Evolutionary conservation across 2,888 invertebrate species (phyloP).

Genomic region (Ptychoptera contaminata): DNA sequence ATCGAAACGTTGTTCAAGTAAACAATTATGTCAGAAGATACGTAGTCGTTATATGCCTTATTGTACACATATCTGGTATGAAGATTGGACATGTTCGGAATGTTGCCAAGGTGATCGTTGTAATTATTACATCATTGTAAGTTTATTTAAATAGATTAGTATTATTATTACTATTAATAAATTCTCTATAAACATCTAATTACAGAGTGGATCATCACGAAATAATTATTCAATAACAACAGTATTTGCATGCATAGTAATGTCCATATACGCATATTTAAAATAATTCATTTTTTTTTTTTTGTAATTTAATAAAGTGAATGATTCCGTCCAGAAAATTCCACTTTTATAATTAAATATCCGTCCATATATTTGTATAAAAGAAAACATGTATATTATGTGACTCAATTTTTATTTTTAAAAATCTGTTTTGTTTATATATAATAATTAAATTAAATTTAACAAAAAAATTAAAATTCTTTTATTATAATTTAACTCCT

Average conservation of each 20-base stretch:
- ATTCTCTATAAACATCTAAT: too few species aligned
- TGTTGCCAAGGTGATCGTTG: conserved; percentile 93
- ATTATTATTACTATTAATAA: too few species aligned
- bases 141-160: conserved; percentile 34
- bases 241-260: not conserved
- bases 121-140: conserved; percentile 89
- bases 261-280: not conserved
- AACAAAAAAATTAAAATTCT: too few species aligned
- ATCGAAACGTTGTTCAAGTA: conserved; percentile 76
- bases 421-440: too few species aligned
- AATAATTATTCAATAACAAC: not conserved
- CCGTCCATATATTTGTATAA: not conserved
- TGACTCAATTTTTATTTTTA: too few species aligned
- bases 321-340: not conserved
- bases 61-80: conserved; percentile 87
- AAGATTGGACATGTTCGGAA: conserved; percentile 92
- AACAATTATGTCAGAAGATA: conserved; percentile 57
- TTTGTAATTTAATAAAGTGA: too few species aligned
- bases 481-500: too few species aligned
- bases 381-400: too few species aligned
- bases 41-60: conserved; percentile 54
- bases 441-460: too few species aligned
- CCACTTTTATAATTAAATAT: not conserved
- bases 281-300: too few species aligned
- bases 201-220: conserved; percentile 1